Evolutionary conservation across 2,113 vertebrate genomes (phyloP).

Genomic region (Rissa tridactyla): DNA sequence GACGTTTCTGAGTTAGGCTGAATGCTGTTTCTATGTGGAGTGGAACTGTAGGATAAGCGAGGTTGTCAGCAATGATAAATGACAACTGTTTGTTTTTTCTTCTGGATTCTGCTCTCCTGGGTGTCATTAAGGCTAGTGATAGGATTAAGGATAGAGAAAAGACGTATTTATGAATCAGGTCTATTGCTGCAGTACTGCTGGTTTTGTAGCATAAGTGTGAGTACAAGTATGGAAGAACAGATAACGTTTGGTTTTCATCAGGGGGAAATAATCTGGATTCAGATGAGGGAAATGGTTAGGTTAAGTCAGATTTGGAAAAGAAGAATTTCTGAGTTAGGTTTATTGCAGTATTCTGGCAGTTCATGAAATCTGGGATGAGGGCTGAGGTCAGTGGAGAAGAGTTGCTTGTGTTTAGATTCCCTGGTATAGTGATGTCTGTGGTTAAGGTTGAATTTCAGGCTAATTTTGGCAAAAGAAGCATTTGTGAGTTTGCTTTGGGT

Average conservation of each 20-base stretch:
- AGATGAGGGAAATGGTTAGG: neutral
- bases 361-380: neutral
- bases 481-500: neutral
- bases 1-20: neutral
- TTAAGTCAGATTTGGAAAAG: neutral
- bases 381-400: neutral
- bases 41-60: neutral
- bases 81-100: neutral
- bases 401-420: neutral
- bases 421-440: neutral
- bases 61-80: conserved; percentile 3
- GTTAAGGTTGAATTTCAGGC: neutral
- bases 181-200: neutral
- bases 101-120: neutral
- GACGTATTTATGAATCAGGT: neutral
- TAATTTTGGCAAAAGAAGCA: neutral
- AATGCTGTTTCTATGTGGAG: neutral
- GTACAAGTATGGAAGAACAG: neutral
- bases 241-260: neutral
- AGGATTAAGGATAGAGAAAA: neutral
- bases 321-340: neutral
- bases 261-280: neutral
- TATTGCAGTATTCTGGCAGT: neutral
- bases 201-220: neutral
- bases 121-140: neutral